phyloP scores from a whole-genome alignment of 2,888 invertebrate species.

The Tigriopus californicus region DNA sequence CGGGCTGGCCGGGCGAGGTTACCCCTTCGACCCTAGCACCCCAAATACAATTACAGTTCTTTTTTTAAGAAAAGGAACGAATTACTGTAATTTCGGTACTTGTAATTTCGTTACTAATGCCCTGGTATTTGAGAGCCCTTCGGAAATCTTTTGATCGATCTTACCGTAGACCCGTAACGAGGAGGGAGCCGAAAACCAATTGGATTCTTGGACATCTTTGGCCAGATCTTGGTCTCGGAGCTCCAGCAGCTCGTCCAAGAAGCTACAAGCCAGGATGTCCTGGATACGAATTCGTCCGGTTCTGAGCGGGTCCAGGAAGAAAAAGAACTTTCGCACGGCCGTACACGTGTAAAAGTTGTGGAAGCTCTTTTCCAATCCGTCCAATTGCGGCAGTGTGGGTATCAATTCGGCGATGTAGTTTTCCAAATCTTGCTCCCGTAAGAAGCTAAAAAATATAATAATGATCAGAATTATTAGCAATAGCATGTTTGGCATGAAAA shows the following conservation, averaged over 20 bases:
- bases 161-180: conserved; percentile 68
- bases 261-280: conserved; percentile 75
- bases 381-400: conserved; percentile 71
- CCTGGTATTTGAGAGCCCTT: no score
- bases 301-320: conserved; percentile 74
- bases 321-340: conserved; percentile 84
- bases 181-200: conserved; percentile 77
- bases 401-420: conserved; percentile 84
- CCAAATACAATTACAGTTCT: no score
- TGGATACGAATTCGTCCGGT: conserved; percentile 74
- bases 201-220: conserved; percentile 63
- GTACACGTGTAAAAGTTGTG: conserved; percentile 91
- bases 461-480: no score
- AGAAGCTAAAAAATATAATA: conserved; percentile 34
- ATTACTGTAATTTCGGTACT: no score
- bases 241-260: conserved; percentile 77
- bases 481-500: no score
- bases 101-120: no score
- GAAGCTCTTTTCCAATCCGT: conserved; percentile 77
- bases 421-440: conserved; percentile 74
- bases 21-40: no score
- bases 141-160: no score
- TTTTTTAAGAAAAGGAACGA: no score
- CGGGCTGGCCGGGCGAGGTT: no score
- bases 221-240: conserved; percentile 62